Evolutionary conservation across 2,888 invertebrate genomes (phyloP).

Genomic region (Hydraecia micacea): DNA sequence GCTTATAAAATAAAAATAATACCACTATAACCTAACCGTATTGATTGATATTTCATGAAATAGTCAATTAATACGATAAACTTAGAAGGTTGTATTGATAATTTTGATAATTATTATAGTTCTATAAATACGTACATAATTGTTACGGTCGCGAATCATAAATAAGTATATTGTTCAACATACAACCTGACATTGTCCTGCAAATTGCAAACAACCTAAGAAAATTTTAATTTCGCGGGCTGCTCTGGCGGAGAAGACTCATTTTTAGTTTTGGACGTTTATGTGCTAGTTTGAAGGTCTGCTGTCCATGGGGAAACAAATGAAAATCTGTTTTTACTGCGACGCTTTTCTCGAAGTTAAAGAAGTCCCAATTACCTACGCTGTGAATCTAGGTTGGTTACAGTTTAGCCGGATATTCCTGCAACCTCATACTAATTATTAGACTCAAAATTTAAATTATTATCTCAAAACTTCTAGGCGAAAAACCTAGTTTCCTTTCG

Average conservation of each 20-base stretch:
- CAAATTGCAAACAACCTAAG: not conserved
- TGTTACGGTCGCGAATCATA: too few species aligned
- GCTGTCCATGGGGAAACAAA: not conserved
- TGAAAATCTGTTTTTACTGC: not conserved
- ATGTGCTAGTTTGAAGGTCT: not conserved
- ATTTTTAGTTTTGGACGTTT: not conserved
- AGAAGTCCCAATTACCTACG: fast-evolving
- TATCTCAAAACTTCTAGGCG: not conserved
- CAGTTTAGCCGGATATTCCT: not conserved
- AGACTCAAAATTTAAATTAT: not conserved
- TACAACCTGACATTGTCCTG: not conserved
- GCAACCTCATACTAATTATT: not conserved
- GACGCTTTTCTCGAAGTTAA: not conserved
- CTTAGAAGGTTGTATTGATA: too few species aligned
- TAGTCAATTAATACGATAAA: too few species aligned
- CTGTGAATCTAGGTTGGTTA: not conserved
- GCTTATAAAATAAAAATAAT: too few species aligned
- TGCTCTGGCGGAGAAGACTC: not conserved
- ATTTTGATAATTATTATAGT: too few species aligned
- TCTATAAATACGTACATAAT: too few species aligned
- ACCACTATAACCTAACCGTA: too few species aligned
- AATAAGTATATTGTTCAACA: too few species aligned
- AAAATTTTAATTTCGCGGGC: not conserved
- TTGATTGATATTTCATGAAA: too few species aligned
- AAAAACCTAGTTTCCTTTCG: slow-evolving; percentile 1